Percentiles rank a stretch among this genome's conserved stretches.
These are phyloP conservation scores for Zootoca vivipara DNA, from an alignment of 2,113 vertebrate species.

Conservation along the genomic window DNA sequence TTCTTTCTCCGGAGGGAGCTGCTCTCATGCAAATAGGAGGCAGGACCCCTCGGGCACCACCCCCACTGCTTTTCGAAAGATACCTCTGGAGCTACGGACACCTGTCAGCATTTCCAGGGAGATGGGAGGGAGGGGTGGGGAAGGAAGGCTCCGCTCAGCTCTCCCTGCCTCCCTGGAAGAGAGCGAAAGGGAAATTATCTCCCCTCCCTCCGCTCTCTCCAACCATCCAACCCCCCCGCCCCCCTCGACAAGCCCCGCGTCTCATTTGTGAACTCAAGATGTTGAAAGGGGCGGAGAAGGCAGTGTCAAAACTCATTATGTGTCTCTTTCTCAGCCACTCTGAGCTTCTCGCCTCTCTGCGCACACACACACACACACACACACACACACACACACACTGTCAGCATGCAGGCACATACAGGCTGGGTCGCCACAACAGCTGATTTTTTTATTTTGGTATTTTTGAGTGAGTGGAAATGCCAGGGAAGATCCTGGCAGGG, in stretches of 20 bases:
- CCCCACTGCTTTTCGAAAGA: not conserved
- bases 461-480: not conserved
- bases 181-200: not conserved
- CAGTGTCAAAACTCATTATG: conserved; percentile 24
- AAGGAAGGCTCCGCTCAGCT: not conserved
- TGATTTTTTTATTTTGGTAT: not conserved
- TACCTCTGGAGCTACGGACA: not conserved
- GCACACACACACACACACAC: not conserved
- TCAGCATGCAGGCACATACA: not conserved
- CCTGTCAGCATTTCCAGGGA: conserved; percentile 16
- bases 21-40: conserved; percentile 53
- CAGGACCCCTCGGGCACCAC: not conserved
- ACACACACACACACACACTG: not conserved
- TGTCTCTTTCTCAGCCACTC: not conserved
- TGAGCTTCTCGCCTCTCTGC: not conserved
- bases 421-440: not conserved
- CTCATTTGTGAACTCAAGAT: conserved; percentile 19
- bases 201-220: not conserved
- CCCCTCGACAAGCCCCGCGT: not conserved
- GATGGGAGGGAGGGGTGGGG: not conserved
- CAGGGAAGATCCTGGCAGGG: not conserved
- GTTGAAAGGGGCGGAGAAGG: conserved; percentile 37
- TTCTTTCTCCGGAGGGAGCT: conserved; percentile 51
- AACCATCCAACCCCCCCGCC: not conserved
- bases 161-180: not conserved